Percentiles rank a stretch among this genome's conserved stretches.
Conservation (phyloP, 1,140 invertebrate species). For the Chironomus tepperi region DNA sequence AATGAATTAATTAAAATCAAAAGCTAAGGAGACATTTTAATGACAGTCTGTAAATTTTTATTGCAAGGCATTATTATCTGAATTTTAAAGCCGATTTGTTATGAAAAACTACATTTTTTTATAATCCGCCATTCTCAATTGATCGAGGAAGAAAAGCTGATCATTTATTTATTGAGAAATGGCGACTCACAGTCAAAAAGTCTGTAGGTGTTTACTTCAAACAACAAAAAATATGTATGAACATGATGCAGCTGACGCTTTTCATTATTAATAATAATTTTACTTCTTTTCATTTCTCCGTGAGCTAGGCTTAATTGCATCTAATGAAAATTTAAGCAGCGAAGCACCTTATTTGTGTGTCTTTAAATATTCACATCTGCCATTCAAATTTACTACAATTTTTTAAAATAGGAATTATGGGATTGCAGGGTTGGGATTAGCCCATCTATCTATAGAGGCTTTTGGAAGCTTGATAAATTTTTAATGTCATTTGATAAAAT, state of each 20-base stretch:
- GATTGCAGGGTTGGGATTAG: too few species aligned
- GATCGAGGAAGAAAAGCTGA: too few species aligned
- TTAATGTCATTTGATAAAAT: too few species aligned
- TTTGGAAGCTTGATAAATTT: too few species aligned
- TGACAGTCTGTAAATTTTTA: too few species aligned
- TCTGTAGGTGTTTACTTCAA: not conserved
- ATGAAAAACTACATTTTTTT: too few species aligned
- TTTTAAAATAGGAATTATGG: not conserved
- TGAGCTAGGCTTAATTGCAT: not conserved
- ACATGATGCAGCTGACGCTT: not conserved
- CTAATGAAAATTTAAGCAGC: not conserved
- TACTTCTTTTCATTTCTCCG: not conserved
- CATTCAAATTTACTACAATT: not conserved
- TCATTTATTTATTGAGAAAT: not conserved
- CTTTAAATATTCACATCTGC: constrained; percentile 4
- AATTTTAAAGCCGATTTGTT: too few species aligned
- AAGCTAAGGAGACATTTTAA: too few species aligned
- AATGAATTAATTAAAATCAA: not conserved
- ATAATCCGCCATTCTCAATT: too few species aligned
- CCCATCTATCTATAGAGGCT: too few species aligned
- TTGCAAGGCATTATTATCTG: too few species aligned
- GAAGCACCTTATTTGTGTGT: not conserved
- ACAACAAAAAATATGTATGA: not conserved
- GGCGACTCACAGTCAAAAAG: not conserved
- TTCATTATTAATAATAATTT: not conserved